Conservation (phyloP, 1,140 invertebrate species). For the Calliphora vicina region DNA sequence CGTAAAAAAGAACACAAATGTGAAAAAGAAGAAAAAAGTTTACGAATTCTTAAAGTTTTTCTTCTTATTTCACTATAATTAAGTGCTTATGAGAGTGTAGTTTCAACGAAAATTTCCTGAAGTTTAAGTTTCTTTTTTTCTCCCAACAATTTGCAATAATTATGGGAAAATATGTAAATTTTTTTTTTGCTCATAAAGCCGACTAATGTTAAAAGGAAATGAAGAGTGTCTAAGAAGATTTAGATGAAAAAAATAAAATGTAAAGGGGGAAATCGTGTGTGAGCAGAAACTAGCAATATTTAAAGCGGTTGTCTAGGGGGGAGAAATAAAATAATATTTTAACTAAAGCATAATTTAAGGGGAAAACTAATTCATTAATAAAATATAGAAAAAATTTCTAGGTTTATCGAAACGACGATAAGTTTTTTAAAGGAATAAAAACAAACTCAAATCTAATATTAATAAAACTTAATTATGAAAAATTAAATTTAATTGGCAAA, state of each 20-base stretch:
- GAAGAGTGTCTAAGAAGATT: neutral
- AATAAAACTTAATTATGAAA: too few relatives aligned
- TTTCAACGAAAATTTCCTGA: too few relatives aligned
- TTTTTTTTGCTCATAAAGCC: neutral
- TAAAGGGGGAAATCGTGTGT: neutral
- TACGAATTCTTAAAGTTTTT: neutral
- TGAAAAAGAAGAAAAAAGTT: neutral
- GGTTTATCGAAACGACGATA: too few relatives aligned
- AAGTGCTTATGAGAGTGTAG: neutral
- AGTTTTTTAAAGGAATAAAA: too few relatives aligned
- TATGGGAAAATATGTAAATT: constrained; percentile 2
- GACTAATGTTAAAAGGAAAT: neutral
- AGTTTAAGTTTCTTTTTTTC: too few relatives aligned
- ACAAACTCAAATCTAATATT: too few relatives aligned
- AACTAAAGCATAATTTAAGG: too few relatives aligned
- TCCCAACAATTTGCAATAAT: neutral
- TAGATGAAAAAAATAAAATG: neutral
- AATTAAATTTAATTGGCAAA: too few relatives aligned
- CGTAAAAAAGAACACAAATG: neutral
- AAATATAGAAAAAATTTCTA: too few relatives aligned
- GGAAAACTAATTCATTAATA: too few relatives aligned
- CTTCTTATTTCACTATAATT: neutral
- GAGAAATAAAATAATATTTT: too few relatives aligned
- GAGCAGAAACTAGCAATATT: neutral
- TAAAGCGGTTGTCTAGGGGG: too few relatives aligned